Evolutionary conservation across 2,888 invertebrate species (phyloP).

Genomic region (Metallyticus violacea): DNA sequence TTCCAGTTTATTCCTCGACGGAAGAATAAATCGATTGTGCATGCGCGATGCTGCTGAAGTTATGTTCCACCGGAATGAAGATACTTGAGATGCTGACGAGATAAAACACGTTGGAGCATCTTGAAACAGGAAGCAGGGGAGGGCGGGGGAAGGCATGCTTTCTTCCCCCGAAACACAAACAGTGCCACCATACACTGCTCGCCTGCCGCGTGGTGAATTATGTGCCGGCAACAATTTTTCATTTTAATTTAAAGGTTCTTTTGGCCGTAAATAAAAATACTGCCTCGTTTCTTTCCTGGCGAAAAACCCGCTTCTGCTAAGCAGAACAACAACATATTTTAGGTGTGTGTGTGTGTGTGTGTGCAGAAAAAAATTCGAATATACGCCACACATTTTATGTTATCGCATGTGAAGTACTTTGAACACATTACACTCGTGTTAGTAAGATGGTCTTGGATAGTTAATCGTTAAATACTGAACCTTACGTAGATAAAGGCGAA

Average conservation of each 20-base stretch:
- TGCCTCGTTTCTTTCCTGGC: not conserved
- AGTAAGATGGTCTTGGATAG: too few species aligned
- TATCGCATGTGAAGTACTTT: too few species aligned
- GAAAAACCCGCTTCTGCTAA: not conserved
- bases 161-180: not conserved
- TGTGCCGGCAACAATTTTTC: not conserved
- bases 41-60: not conserved
- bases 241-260: not conserved
- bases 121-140: not conserved
- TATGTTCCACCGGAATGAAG: not conserved
- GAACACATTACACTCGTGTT: too few species aligned
- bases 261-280: not conserved
- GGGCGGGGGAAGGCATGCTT: not conserved
- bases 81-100: not conserved
- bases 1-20: not conserved
- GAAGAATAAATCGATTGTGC: not conserved
- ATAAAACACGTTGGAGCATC: not conserved
- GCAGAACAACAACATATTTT: not conserved
- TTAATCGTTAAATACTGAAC: too few species aligned
- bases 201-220: not conserved
- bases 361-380: not conserved
- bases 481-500: too few species aligned
- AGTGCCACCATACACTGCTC: not conserved
- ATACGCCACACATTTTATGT: too few species aligned
- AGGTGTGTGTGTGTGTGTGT: not conserved